These are phyloP conservation scores for Cryptophagus acutangulus DNA, from an alignment of 2,888 invertebrate species.

Conservation along the genomic window DNA sequence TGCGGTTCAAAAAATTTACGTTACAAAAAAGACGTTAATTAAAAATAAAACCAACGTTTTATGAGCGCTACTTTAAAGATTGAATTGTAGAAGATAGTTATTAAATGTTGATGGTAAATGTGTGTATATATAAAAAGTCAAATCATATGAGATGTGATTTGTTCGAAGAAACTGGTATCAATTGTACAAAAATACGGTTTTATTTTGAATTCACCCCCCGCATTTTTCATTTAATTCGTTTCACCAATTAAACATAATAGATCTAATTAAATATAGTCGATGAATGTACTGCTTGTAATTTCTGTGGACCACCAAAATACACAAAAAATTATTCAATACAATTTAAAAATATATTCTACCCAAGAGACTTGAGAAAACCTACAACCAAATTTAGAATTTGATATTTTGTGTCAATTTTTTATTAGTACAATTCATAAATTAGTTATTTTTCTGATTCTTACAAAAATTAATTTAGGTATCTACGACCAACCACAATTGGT, in stretches of 20 bases:
- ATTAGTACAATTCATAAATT: slow-evolving; percentile 4
- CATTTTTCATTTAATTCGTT: background rate
- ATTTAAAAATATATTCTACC: no score
- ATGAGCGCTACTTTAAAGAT: slow-evolving; percentile 27
- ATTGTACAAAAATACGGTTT: slow-evolving; percentile 16
- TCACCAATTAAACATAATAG: slow-evolving; percentile 2
- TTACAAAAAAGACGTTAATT: no score
- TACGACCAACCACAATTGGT: slow-evolving; percentile 11
- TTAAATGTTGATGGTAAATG: slow-evolving; percentile 25
- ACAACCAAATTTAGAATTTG: no score
- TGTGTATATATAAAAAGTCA: slow-evolving; percentile 28
- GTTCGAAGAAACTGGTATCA: slow-evolving; percentile 18
- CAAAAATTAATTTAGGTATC: slow-evolving; percentile 7
- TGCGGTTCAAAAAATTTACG: slow-evolving; percentile 2
- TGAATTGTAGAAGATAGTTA: slow-evolving; percentile 20
- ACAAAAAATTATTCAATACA: slow-evolving; percentile 10
- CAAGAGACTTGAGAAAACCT: slow-evolving; percentile 19
- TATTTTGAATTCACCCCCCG: background rate
- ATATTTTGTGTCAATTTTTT: no score
- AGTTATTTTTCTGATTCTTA: slow-evolving; percentile 8
- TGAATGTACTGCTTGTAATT: slow-evolving; percentile 38
- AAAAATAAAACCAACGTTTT: background rate
- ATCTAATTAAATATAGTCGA: slow-evolving; percentile 14
- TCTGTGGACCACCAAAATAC: slow-evolving; percentile 39
- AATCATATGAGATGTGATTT: slow-evolving; percentile 22